Base-by-base conservation (phyloP, 2,888 invertebrate genomes). In the Drosophila nr. fundita region DNA sequence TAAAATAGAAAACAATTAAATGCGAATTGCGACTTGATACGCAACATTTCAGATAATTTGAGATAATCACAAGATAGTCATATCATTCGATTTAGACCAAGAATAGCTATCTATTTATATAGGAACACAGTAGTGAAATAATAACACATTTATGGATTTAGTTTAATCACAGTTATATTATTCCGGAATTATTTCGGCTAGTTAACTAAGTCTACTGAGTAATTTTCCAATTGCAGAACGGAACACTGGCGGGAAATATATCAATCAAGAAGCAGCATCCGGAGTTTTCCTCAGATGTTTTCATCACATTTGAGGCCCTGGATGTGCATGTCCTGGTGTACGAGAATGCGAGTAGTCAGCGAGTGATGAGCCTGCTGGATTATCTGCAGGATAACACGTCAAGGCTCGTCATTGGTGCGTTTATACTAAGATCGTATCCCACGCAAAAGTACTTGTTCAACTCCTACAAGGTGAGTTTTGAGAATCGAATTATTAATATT, bases 271-370 rank as follows among this genome's bases (percentile, higher is more conserved):
- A 96, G 84, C 89, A 93, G 18, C 94, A 96, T 77, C 94, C 92
- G 0, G 95, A 95, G 42, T 97, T 96, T 87, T 95, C 95, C 1
- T 96, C 96, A 0, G 96, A 97, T 85, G 87, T 96, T 8, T 96
- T 95, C 80, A 91, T 96, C 11, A 90, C 94, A 0, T 91, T 94
- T 2, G 94, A 93, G 65, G 85, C 91, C 0, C 60, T 92, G 10
- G 85, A 92, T 82, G 91, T 77, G 0, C 78, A 83, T 45, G 82
- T 93, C 0, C 55, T 90, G 27, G 68, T 88, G 13, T 61, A 91
- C 13, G 86, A 92, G 70, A 82, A 73, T 24, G 79, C 76, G 38
- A 72, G 73, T 1, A 94, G 93, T 27, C 90, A 95, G 67, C 92
- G 95, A 94, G 92, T 76, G 87, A 80, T 92, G 29, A 82, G 90